Evolutionary conservation across 2,888 invertebrate genomes (phyloP).

Genomic region (Eupithecia inturbata): DNA sequence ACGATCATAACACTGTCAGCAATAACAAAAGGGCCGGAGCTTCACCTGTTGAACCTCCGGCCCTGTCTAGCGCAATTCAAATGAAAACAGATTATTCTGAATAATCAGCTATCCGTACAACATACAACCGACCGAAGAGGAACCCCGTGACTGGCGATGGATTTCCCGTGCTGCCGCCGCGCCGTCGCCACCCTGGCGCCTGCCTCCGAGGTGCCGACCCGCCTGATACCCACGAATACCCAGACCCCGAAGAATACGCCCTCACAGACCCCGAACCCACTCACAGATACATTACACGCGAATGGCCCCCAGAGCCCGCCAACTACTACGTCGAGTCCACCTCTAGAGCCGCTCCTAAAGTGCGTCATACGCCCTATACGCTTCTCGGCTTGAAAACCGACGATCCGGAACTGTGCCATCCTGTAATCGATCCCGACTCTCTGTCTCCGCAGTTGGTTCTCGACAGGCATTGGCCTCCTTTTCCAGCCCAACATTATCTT

Average conservation of each 20-base stretch:
- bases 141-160: constrained; percentile 87
- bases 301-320: constrained; percentile 76
- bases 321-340: constrained; percentile 76
- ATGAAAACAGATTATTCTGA: constrained; percentile 80
- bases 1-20: constrained; percentile 22
- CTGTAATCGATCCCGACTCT: constrained; percentile 70
- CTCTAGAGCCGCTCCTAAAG: constrained; percentile 58
- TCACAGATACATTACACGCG: constrained; percentile 71
- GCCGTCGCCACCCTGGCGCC: constrained; percentile 78
- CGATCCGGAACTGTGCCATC: constrained; percentile 64
- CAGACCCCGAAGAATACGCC: constrained; percentile 58
- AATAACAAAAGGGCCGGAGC: constrained; percentile 29
- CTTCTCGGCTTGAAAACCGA: constrained; percentile 75
- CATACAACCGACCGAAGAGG: constrained; percentile 83
- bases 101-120: constrained; percentile 67
- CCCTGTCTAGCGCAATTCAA: constrained; percentile 51
- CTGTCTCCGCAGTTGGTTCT: constrained; percentile 70
- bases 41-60: constrained; percentile 38
- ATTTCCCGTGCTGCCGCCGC: constrained; percentile 80
- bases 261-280: constrained; percentile 71
- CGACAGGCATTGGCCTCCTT: constrained; percentile 77
- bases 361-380: constrained; percentile 70
- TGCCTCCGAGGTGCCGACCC: constrained; percentile 80
- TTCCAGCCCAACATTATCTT: constrained; percentile 77
- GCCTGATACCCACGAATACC: constrained; percentile 54